Percentiles rank a stretch among this genome's conserved stretches.
These are phyloP conservation scores for Chiloscyllium plagiosum DNA, from an alignment of 2,113 vertebrate genomes.

Conservation along the genomic window DNA sequence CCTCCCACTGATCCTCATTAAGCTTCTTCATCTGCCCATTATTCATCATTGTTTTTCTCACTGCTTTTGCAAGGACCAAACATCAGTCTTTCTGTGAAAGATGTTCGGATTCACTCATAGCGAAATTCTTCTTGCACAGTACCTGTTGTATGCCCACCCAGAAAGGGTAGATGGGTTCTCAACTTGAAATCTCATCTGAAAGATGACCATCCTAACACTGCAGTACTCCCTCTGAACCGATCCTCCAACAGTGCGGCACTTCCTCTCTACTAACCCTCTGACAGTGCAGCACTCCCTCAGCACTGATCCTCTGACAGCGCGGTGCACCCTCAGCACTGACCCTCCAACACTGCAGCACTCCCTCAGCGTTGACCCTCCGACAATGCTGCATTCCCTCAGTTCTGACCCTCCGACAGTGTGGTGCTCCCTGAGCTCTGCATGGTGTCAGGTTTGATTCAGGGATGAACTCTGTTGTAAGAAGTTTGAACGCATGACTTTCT, in stretches of 20 bases:
- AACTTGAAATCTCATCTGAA: not conserved
- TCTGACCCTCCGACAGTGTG: not conserved
- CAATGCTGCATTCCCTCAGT: not conserved
- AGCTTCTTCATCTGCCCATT: not conserved
- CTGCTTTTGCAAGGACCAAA: not conserved
- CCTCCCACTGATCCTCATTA: slow-evolving; percentile 22
- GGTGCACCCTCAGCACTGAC: not conserved
- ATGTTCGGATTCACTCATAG: not conserved
- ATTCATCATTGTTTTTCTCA: not conserved
- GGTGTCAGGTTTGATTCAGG: not conserved
- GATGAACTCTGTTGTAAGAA: not conserved
- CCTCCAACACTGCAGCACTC: not conserved
- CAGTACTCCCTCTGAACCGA: not conserved
- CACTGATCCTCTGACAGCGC: not conserved
- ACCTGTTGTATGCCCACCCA: not conserved
- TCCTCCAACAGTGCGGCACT: not conserved
- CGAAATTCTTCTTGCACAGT: not conserved
- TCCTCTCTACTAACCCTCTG: not conserved
- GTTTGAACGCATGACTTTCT: not conserved
- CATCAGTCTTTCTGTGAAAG: not conserved
- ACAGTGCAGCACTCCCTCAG: not conserved
- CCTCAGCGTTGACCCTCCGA: not conserved
- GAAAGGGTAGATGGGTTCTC: not conserved
- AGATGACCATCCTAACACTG: not conserved
- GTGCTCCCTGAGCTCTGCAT: not conserved